Conservation (phyloP, 2,888 invertebrate genomes). For the Lasius platythorax region DNA sequence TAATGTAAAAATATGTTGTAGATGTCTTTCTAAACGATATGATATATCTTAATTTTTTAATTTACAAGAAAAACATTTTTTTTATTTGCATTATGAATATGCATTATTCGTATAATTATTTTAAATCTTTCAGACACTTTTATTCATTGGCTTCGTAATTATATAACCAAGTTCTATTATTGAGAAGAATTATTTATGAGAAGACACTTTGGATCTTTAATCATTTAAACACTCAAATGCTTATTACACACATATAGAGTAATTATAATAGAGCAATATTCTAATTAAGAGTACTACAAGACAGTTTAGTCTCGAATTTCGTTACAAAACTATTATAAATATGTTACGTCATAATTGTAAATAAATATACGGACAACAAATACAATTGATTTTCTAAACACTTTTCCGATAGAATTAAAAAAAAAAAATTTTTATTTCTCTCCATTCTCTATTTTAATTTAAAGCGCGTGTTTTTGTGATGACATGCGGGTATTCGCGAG, state of each 20-base stretch:
- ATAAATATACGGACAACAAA: neutral
- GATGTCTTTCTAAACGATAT: neutral
- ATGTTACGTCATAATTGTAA: neutral
- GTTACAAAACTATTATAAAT: neutral
- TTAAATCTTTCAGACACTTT: slow-evolving; percentile 17
- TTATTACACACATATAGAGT: neutral
- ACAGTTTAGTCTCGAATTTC: neutral
- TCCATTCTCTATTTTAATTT: neutral
- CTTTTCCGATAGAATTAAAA: neutral
- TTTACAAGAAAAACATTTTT: neutral
- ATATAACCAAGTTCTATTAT: neutral
- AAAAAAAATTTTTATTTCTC: neutral
- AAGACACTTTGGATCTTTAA: neutral
- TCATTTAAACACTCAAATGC: neutral
- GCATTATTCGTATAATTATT: slow-evolving; percentile 22
- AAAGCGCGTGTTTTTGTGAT: neutral
- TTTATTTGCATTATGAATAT: neutral
- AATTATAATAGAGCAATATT: neutral
- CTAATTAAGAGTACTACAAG: neutral
- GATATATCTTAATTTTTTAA: neutral
- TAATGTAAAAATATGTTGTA: neutral
- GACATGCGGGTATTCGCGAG: neutral
- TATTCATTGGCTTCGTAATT: slow-evolving; percentile 15
- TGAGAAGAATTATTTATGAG: neutral
- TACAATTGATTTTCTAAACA: neutral